A percentile compares a stretch with the other conserved stretches of the same genome.
These are phyloP conservation scores for Drosophila helvetica DNA, from an alignment of 2,888 invertebrate genomes.

Conservation along the genomic window DNA sequence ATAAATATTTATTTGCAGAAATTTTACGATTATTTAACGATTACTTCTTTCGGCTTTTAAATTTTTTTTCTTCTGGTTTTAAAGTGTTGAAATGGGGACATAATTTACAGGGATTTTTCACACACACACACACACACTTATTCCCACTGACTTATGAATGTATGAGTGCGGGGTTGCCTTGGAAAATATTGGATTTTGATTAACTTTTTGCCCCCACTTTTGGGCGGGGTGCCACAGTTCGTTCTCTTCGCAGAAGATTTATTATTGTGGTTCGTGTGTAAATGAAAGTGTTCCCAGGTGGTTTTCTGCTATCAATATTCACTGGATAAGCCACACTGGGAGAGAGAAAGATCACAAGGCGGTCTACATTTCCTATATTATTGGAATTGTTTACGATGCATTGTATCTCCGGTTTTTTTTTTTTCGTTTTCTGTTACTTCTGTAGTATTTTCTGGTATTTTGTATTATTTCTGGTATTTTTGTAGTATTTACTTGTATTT, in stretches of 20 bases:
- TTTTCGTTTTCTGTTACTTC: too few relatives aligned
- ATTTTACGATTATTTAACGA: slow-evolving; percentile 24
- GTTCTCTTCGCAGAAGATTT: not conserved
- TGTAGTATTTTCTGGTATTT: too few relatives aligned
- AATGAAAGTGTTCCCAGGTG: not conserved
- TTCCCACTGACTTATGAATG: not conserved
- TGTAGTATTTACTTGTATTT: too few relatives aligned
- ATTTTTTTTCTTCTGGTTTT: slow-evolving; percentile 6
- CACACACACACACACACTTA: not conserved
- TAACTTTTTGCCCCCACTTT: not conserved
- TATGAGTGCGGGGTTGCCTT: not conserved
- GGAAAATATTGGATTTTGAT: not conserved
- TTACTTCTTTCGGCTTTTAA: not conserved
- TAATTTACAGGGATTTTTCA: not conserved
- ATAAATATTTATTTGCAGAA: slow-evolving; percentile 26
- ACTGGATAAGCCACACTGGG: too few relatives aligned
- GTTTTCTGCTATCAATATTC: too few relatives aligned
- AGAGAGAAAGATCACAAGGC: too few relatives aligned
- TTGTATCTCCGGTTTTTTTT: too few relatives aligned
- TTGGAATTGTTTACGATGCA: too few relatives aligned
- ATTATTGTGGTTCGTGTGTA: not conserved
- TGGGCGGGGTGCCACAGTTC: not conserved
- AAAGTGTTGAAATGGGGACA: slow-evolving; percentile 7
- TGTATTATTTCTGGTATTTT: too few relatives aligned
- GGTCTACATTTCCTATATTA: too few relatives aligned